Evolutionary conservation across 2,888 invertebrate species (phyloP), one percentile per base, ranked within the genome.

Genomic region (Tholera decimalis): DNA sequence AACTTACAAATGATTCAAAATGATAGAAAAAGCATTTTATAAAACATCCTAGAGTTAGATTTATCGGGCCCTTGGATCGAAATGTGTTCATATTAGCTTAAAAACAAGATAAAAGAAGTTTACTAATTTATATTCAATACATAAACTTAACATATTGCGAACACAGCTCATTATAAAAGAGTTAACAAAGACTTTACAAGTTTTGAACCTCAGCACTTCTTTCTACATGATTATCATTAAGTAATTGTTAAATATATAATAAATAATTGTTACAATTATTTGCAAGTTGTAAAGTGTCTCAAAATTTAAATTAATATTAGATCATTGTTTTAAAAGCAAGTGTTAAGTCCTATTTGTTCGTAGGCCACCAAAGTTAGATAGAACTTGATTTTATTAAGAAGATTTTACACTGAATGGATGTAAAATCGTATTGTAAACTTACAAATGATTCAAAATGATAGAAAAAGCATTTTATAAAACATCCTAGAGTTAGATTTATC

Each of bases 281-380:
- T n/a, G n/a, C n/a, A n/a, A n/a, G n/a, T n/a, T n/a, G n/a, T n/a
- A n/a, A n/a, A n/a, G n/a, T n/a, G n/a, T n/a, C n/a, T n/a, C n/a
- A n/a, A n/a, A n/a, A n/a, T n/a, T n/a, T 11, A 50, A 61, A 49
- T 50, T 33, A 66, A 73, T 51, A 58, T 73, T 63, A 77, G 65
- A 60, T 49, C 57, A 49, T 51, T 5, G 22, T 46, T 53, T 58
- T 41, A 46, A n/a, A 66, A 60, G 58, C 44, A 22, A 22, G 41
- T 43, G 18, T 18, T 50, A 43, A 54, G 43, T 7, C 71, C 73
- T 6, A 15, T 9, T 62, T 54, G 18, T 33, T 11, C 24, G 22
- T 73, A 72, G 77, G 68, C 77, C 60, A 58, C 22, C 24, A 18
- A 60, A 22, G 8, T 15, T 33, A n/a, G 5, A 35, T 20, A n/a